phyloP scores from a whole-genome alignment of 2,113 vertebrate species.

The Perca flavescens region DNA sequence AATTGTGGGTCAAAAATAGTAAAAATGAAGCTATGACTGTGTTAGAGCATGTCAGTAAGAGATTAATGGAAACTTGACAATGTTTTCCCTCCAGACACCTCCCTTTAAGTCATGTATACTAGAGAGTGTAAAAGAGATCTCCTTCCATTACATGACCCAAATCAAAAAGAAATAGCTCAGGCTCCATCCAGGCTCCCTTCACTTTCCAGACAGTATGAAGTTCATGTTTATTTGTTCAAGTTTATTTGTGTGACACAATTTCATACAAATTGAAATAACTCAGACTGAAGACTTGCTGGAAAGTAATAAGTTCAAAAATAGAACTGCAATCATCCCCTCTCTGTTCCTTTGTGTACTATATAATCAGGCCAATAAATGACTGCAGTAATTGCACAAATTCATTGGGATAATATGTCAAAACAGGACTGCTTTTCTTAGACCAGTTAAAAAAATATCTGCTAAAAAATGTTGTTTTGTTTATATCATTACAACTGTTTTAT shows the following conservation, averaged over 20 bases:
- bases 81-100: neutral
- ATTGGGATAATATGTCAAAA: slow-evolving; percentile 29
- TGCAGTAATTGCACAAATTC: slow-evolving; percentile 33
- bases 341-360: slow-evolving; percentile 14
- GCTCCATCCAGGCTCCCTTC: neutral
- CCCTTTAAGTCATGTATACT: neutral
- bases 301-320: slow-evolving; percentile 15
- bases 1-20: neutral
- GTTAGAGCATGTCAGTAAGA: neutral
- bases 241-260: slow-evolving; percentile 17
- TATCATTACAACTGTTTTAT: neutral
- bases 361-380: neutral
- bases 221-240: slow-evolving; percentile 4
- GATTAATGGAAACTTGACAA: slow-evolving; percentile 34
- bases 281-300: neutral
- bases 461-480: neutral
- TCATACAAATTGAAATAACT: neutral
- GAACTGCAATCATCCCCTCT: slow-evolving; percentile 1
- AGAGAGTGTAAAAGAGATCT: neutral
- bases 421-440: slow-evolving; percentile 15
- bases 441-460: neutral
- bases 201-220: neutral
- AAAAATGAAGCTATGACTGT: slow-evolving; percentile 7
- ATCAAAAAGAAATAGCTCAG: neutral
- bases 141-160: neutral